These are phyloP conservation scores for Hydra vulgaris DNA, from an alignment of 30 jellyfish, hydroid and myxozoan species.

Conservation along the genomic window DNA sequence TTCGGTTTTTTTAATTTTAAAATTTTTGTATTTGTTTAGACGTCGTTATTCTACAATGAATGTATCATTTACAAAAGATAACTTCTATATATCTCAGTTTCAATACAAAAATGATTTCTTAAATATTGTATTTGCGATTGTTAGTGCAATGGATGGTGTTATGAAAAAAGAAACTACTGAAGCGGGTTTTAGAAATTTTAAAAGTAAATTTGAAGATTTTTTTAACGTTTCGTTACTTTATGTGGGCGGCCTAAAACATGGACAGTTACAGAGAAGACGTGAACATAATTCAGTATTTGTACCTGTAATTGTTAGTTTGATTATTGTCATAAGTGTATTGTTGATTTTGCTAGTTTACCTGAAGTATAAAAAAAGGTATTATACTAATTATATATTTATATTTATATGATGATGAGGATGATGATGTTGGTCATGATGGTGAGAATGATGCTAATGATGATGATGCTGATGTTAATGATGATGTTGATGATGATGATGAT, in stretches of 20 bases:
- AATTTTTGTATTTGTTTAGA: neutral
- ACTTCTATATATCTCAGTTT: neutral
- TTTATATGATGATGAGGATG: neutral
- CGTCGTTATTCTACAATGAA: neutral
- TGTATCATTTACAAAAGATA: neutral
- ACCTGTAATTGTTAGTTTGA: neutral
- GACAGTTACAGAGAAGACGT: neutral
- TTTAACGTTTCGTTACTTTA: no score
- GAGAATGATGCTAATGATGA: no score
- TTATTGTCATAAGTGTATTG: neutral
- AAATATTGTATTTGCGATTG: neutral
- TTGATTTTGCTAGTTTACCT: neutral
- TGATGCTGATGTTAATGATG: no score
- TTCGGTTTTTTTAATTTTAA: no score
- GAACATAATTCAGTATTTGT: neutral
- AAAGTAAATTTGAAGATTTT: no score
- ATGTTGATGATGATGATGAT: no score
- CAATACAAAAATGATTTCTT: neutral
- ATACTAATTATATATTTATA: no score
- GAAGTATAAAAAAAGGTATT: neutral
- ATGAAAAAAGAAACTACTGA: neutral
- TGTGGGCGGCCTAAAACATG: neutral
- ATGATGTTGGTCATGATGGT: no score
- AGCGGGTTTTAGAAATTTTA: neutral
- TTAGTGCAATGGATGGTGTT: neutral